Evolutionary conservation across 1,140 invertebrate genomes (phyloP).

Genomic region (Elymnias hypermnestra): DNA sequence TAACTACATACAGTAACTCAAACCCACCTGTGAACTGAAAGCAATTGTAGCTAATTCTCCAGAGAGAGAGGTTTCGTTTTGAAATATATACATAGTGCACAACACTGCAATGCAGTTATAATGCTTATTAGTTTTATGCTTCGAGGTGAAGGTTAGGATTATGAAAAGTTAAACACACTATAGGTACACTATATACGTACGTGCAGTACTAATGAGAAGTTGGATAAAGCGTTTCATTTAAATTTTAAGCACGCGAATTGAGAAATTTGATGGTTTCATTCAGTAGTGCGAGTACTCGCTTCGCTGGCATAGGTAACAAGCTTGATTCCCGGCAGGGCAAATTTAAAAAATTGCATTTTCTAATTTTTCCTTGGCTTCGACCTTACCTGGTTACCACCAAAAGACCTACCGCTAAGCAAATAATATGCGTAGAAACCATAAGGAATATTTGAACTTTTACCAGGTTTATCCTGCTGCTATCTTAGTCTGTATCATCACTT

Average conservation of each 20-base stretch:
- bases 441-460: no score
- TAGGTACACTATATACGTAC: not conserved
- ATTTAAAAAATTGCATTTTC: no score
- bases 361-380: no score
- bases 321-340: no score
- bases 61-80: constrained; percentile 20
- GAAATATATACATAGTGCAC: constrained; percentile 26
- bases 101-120: constrained; percentile 29
- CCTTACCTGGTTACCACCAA: no score
- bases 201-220: not conserved
- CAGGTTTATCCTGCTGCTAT: no score
- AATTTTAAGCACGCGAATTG: constrained; percentile 6
- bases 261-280: no score
- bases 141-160: constrained; percentile 21
- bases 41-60: constrained; percentile 21
- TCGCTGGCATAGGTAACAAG: no score
- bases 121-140: constrained; percentile 23
- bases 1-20: constrained; percentile 8
- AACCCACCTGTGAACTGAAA: constrained; percentile 16
- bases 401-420: no score
- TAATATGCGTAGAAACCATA: no score
- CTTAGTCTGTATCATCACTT: no score
- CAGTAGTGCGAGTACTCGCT: no score
- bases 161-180: constrained; percentile 10
- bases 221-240: not conserved